A percentile compares a stretch with the other conserved stretches of the same genome.
These are phyloP conservation scores for Clanis bilineata DNA, from an alignment of 2,888 invertebrate species.

Conservation along the genomic window DNA sequence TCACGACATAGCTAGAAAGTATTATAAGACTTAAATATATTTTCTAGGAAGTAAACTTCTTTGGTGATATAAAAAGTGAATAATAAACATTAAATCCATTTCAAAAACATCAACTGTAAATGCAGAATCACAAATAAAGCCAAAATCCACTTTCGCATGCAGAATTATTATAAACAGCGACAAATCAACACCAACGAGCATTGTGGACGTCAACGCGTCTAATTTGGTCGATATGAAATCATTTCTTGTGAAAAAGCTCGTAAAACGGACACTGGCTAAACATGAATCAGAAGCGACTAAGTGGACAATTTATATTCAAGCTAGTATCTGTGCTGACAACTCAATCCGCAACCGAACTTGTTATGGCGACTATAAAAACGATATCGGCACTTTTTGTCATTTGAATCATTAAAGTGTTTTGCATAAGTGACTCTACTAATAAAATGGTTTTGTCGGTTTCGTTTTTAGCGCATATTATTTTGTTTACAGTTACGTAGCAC, in stretches of 20 bases:
- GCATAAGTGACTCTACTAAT: slow-evolving; percentile 3
- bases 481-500: not conserved
- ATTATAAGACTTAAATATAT: no score
- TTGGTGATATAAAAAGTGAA: no score
- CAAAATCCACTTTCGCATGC: not conserved
- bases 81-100: not conserved
- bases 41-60: no score
- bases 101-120: not conserved
- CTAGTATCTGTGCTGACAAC: slow-evolving; percentile 62
- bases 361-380: slow-evolving; percentile 37
- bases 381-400: slow-evolving; percentile 26
- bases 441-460: not conserved
- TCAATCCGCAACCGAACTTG: slow-evolving; percentile 57
- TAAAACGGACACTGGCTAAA: slow-evolving; percentile 54
- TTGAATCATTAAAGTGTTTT: slow-evolving; percentile 9
- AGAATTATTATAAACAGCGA: not conserved
- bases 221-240: slow-evolving; percentile 28
- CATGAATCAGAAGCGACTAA: slow-evolving; percentile 65
- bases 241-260: slow-evolving; percentile 56
- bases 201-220: not conserved
- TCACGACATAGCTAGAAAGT: no score
- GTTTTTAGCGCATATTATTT: not conserved
- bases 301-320: slow-evolving; percentile 68
- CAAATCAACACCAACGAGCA: not conserved
- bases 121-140: not conserved